These are phyloP conservation scores for Blastobasis adustella DNA, from an alignment of 2,888 invertebrate species.

Conservation along the genomic window DNA sequence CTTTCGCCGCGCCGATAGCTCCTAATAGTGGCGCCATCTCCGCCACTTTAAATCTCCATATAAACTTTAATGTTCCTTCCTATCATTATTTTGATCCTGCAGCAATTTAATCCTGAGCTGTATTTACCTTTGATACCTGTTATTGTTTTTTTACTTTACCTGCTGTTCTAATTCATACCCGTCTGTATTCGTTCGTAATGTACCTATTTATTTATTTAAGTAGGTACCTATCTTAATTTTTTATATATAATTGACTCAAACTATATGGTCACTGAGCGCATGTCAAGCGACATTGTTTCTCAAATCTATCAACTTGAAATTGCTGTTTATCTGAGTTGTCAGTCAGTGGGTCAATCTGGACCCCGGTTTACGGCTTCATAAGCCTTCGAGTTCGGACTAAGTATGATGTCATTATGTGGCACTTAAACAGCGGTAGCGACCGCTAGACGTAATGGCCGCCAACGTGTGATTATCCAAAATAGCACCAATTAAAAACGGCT, in stretches of 20 bases:
- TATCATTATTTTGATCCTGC: not conserved
- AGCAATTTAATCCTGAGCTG: conserved; percentile 12
- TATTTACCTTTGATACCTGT: conserved; percentile 15
- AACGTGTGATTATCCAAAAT: conserved; percentile 29
- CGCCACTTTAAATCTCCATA: conserved; percentile 11
- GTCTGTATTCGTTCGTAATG: not conserved
- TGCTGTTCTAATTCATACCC: not conserved
- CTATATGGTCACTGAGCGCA: too few species aligned
- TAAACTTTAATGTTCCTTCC: conserved; percentile 1
- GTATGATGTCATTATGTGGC: conserved; percentile 39
- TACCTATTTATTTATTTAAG: too few species aligned
- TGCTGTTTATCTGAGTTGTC: too few species aligned
- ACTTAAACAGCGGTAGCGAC: conserved; percentile 21
- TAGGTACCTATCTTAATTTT: too few species aligned
- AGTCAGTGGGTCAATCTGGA: too few species aligned
- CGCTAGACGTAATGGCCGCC: conserved; percentile 21
- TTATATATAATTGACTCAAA: too few species aligned
- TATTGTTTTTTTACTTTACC: not conserved
- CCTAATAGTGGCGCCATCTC: conserved; percentile 52
- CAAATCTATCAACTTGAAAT: too few species aligned
- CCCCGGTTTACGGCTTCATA: too few species aligned
- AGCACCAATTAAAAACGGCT: conserved; percentile 27
- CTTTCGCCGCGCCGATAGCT: conserved; percentile 29
- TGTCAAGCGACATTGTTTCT: too few species aligned
- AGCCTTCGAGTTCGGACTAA: conserved; percentile 29